Evolutionary conservation across 2,888 invertebrate genomes (phyloP).

Genomic region (Cryptus armator): DNA sequence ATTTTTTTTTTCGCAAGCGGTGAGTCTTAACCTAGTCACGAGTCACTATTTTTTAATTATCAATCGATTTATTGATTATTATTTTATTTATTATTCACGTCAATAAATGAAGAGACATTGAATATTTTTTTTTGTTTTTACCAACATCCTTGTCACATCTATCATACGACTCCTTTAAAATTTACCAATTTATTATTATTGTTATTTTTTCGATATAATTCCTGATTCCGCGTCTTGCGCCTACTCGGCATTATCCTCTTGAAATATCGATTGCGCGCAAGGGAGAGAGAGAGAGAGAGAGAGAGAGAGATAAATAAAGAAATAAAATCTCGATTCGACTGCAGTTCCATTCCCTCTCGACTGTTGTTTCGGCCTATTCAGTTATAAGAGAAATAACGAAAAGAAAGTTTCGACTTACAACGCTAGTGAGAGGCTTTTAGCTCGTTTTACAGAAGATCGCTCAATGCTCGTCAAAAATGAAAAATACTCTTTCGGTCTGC

Average conservation of each 20-base stretch:
- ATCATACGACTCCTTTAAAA: slow-evolving; percentile 3
- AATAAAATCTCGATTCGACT: slow-evolving; percentile 41
- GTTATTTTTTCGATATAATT: slow-evolving; percentile 69
- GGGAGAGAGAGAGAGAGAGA: slow-evolving; percentile 27
- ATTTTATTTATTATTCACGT: slow-evolving; percentile 83
- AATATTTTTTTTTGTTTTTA: slow-evolving; percentile 66
- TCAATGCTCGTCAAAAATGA: slow-evolving; percentile 29
- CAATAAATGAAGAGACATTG: slow-evolving; percentile 73
- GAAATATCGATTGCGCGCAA: slow-evolving; percentile 35
- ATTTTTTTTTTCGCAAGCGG: slow-evolving; percentile 82
- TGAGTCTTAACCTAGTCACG: slow-evolving; percentile 85
- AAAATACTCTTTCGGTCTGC: slow-evolving; percentile 65
- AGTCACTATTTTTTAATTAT: slow-evolving; percentile 84
- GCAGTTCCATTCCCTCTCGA: slow-evolving; percentile 53
- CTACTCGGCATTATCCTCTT: slow-evolving; percentile 39
- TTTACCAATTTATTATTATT: slow-evolving; percentile 65
- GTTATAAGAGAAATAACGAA: slow-evolving; percentile 38
- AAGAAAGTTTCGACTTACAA: slow-evolving; percentile 30
- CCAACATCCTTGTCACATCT: slow-evolving; percentile 35
- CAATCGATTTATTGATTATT: slow-evolving; percentile 82
- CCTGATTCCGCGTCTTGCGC: slow-evolving; percentile 49
- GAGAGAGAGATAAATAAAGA: slow-evolving; percentile 48
- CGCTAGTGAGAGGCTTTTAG: slow-evolving; percentile 13
- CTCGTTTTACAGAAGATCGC: slow-evolving; percentile 31
- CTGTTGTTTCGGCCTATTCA: slow-evolving; percentile 63